Conservation (phyloP, 1,140 invertebrate genomes). For the Zaprionus davidi region DNA sequence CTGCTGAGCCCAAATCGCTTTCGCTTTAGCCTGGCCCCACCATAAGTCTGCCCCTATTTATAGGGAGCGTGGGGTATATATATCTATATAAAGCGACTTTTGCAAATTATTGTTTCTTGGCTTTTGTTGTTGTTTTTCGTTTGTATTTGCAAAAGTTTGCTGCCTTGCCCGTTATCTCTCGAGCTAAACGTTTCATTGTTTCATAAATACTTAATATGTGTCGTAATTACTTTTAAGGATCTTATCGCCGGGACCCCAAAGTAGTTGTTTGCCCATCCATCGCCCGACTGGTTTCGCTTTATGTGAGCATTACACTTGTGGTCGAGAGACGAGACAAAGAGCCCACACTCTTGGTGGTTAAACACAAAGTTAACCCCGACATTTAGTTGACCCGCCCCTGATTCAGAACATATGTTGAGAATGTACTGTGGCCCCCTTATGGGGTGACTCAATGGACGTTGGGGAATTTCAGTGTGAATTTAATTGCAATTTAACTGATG, state of each 20-base stretch:
- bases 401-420: constrained; percentile 33
- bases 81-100: constrained; percentile 20
- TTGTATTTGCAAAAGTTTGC: constrained; percentile 7
- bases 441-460: constrained; percentile 1
- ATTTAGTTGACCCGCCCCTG: constrained; percentile 29
- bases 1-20: constrained; percentile 53
- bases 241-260: constrained; percentile 49
- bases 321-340: constrained; percentile 15
- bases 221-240: constrained; percentile 71
- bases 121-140: constrained; percentile 11
- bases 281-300: constrained; percentile 14
- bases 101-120: constrained; percentile 62
- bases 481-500: constrained; percentile 68
- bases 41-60: constrained; percentile 11
- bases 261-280: background rate
- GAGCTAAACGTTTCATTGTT: constrained; percentile 75
- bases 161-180: background rate
- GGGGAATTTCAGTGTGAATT: constrained; percentile 57
- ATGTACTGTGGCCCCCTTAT: constrained; percentile 8
- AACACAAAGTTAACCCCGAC: constrained; percentile 41
- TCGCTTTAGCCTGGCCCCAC: background rate
- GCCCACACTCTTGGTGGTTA: constrained; percentile 44
- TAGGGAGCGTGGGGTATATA: background rate
- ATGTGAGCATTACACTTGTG: constrained; percentile 40
- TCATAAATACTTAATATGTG: constrained; percentile 78